Percentiles rank a stretch among this genome's conserved stretches.
Evolutionary conservation across 2,113 vertebrate genomes (phyloP).

Genomic region (Peromyscus polionotus): DNA sequence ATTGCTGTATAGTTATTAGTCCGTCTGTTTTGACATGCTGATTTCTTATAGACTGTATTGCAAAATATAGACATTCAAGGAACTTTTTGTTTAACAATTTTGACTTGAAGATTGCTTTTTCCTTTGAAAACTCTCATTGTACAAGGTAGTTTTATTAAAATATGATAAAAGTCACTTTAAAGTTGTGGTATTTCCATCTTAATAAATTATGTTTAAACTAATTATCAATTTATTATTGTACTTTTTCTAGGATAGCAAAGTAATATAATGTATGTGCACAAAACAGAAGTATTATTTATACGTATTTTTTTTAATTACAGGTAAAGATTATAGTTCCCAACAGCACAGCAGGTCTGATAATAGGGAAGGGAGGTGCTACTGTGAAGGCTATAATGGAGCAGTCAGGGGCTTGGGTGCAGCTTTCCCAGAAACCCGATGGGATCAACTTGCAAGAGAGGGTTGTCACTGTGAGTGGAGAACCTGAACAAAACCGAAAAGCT

Average conservation of each 20-base stretch:
- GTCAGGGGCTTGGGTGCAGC: constrained; percentile 95
- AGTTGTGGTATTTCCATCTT: constrained; percentile 75
- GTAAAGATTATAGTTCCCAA: constrained; percentile 96
- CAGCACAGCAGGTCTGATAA: constrained; percentile 95
- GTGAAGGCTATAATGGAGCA: constrained; percentile 96
- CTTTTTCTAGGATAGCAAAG: constrained; percentile 89
- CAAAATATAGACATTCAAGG: constrained; percentile 65
- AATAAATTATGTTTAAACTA: constrained; percentile 80
- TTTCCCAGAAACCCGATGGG: constrained; percentile 95
- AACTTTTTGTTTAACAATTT: constrained; percentile 70
- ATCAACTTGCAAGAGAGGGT: constrained; percentile 95
- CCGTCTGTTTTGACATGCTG: constrained; percentile 1
- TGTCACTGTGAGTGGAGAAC: constrained; percentile 95
- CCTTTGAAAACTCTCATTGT: constrained; percentile 66
- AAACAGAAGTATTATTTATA: constrained; percentile 92
- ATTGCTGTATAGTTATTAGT: constrained; percentile 38
- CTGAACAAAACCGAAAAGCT: constrained; percentile 94
- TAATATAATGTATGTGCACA: constrained; percentile 87
- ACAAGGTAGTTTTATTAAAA: constrained; percentile 71
- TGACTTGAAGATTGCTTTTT: constrained; percentile 74
- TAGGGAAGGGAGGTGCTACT: constrained; percentile 95
- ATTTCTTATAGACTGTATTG: constrained; percentile 64
- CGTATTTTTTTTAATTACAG: constrained; percentile 93
- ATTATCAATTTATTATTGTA: constrained; percentile 85
- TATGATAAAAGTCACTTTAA: constrained; percentile 80